Base-by-base conservation (phyloP, 2,113 vertebrate species). In the Pandion haliaetus region DNA sequence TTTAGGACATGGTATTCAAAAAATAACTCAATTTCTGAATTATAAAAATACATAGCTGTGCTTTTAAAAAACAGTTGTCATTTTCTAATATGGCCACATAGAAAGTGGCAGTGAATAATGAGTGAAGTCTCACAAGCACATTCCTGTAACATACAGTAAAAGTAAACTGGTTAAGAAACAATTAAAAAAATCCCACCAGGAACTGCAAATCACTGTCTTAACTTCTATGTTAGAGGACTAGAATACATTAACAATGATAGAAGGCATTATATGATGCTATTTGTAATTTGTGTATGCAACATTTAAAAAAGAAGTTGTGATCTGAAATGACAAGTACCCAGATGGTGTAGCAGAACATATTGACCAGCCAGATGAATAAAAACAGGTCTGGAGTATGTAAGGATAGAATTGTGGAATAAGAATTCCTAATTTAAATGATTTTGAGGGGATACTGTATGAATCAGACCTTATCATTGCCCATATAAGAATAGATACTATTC, bases 271-370 rank as follows among this genome's bases (percentile, higher is more conserved):
- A 28, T 34, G 19, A 42, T 57, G 5, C 4, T 83, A 31, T 92
- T 84, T 77, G 54, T 31, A 72, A 69, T 28, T 63, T 74, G 36
- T 63, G 18, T 38, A 69, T 76, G 89, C 90, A 98, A 93, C 82
- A 91, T 96, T 97, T 95, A 49, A 95, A 96, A 97, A 98, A 91
- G 55, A 90, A 95, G 95, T 94, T 12, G 10, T 89, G 88, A 96
- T 97, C 97, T 96, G 86, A 98, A 92, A 96, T 94, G 55, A 92
- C 95, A 98, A 98, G 97, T 97, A 97, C 95, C 80, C 77, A 95
- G 88, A 85, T 79, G 90, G 77, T 86, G 49, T 28, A 54, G 57
- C 8, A 72, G 80, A 86, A 87, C 86, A 72, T 69, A 57, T 13
- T 89, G 86, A 85, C 82, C 88, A 89, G 14, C 4, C 61, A 92